A percentile compares a stretch with the other conserved stretches of the same genome.
Conservation (phyloP, 2,113 vertebrate species). For the Marcusenius ussheri region DNA sequence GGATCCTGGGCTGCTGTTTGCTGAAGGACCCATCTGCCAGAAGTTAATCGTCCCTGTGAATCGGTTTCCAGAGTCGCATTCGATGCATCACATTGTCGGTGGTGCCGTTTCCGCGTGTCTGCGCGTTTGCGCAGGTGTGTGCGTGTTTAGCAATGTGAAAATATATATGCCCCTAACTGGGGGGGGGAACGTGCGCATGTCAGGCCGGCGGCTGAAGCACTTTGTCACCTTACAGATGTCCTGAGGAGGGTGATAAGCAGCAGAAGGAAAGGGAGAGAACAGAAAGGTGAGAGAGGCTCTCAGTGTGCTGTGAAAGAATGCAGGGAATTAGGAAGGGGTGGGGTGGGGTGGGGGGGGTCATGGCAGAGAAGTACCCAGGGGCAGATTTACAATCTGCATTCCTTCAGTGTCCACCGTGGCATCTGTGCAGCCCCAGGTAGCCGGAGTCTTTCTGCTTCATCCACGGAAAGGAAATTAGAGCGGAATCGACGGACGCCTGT, state of each 20-base stretch:
- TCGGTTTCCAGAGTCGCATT: not conserved
- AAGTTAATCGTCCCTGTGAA: not conserved
- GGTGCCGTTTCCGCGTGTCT: not conserved
- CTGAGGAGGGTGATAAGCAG: not conserved
- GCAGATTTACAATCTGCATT: conserved; percentile 44
- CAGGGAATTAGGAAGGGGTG: conserved; percentile 41
- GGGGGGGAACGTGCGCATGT: not conserved
- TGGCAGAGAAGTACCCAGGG: conserved; percentile 39
- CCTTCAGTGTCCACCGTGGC: conserved; percentile 28
- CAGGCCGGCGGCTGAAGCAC: not conserved
- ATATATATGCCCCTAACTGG: too few relatives aligned
- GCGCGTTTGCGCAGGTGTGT: not conserved
- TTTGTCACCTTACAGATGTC: not conserved
- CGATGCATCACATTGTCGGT: not conserved
- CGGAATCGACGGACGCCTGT: not conserved
- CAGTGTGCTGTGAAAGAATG: conserved; percentile 52
- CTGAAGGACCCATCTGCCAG: not conserved
- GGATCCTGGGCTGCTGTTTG: not conserved
- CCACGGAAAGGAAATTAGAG: not conserved
- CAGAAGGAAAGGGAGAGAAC: conserved; percentile 22
- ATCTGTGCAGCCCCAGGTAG: not conserved
- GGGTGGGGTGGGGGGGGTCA: conserved; percentile 32
- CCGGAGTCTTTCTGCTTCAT: not conserved
- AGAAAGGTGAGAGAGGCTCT: conserved; percentile 36
- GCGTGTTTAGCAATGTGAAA: not conserved